A percentile compares a stretch with the other conserved stretches of the same genome.
These are phyloP conservation scores for Urocynchramus pylzowi DNA, from an alignment of 2,113 vertebrate genomes.

Conservation along the genomic window DNA sequence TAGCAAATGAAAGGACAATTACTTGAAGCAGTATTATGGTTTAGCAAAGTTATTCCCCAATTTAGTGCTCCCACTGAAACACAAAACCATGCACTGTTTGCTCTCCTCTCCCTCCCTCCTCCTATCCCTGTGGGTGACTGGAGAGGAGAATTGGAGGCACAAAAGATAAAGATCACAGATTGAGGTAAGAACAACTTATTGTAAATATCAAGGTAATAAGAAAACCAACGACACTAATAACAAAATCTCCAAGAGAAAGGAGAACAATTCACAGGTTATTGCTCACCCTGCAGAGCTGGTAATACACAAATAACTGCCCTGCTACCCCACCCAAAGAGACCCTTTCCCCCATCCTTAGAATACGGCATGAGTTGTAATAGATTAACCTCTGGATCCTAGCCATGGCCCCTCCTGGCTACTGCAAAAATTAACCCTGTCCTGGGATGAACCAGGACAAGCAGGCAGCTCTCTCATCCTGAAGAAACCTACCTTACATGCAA, in stretches of 20 bases:
- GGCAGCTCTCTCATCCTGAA: neutral
- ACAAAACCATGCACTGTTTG: rapidly evolving
- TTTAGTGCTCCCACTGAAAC: neutral
- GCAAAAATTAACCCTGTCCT: neutral
- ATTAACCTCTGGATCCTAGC: neutral
- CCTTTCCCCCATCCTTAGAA: neutral
- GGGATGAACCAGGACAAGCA: neutral
- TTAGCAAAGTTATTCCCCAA: neutral
- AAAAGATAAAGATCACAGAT: neutral
- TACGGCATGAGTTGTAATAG: neutral
- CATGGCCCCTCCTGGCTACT: no score
- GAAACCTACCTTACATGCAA: neutral
- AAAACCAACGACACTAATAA: neutral
- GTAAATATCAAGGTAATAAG: neutral
- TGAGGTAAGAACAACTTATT: neutral
- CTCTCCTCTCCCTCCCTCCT: no score
- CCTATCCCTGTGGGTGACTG: neutral
- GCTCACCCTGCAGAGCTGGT: neutral
- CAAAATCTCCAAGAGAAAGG: neutral
- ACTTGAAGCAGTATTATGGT: neutral
- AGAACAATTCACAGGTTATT: neutral
- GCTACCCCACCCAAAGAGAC: neutral
- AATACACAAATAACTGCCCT: neutral
- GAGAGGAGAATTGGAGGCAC: neutral
- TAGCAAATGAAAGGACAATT: neutral